Percentiles rank a stretch among this genome's conserved stretches.
phyloP scores from a whole-genome alignment of 2,113 vertebrate species.

The Pangasianodon gigas region DNA sequence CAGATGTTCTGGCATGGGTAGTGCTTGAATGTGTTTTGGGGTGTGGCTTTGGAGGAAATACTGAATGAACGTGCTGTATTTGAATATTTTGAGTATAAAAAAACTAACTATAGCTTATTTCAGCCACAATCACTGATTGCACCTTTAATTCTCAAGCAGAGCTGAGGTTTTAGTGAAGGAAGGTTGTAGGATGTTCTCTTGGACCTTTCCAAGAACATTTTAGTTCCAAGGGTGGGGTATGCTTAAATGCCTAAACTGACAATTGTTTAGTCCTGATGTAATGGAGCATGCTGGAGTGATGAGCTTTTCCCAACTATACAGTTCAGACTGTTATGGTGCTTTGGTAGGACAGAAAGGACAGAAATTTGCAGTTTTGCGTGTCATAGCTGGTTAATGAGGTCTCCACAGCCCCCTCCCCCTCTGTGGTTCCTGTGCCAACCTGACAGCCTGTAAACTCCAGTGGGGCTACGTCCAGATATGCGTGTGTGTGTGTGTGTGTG shows the following conservation, averaged over 20 bases:
- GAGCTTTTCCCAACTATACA: background rate
- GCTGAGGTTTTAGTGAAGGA: background rate
- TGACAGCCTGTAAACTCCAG: slow-evolving; percentile 58
- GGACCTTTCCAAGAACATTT: background rate
- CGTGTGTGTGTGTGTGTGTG: slow-evolving; percentile 3
- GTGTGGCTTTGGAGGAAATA: background rate
- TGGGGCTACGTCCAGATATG: slow-evolving; percentile 47
- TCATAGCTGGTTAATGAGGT: slow-evolving; percentile 24
- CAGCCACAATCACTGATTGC: background rate
- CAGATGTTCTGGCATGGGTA: background rate
- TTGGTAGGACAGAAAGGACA: background rate
- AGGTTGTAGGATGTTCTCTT: background rate
- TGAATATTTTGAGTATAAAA: background rate
- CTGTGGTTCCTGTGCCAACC: slow-evolving; percentile 51
- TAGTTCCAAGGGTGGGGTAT: background rate
- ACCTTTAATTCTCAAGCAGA: background rate
- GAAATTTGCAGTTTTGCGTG: slow-evolving; percentile 12
- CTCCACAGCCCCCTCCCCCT: slow-evolving; percentile 40
- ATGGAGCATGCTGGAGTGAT: background rate
- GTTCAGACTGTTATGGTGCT: background rate
- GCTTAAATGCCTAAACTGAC: background rate
- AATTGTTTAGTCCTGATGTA: background rate
- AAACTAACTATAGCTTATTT: background rate
- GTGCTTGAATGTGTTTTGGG: background rate
- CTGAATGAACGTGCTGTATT: background rate